phyloP scores from a whole-genome alignment of 2,888 invertebrate genomes.

The Mythimna ferrago region DNA sequence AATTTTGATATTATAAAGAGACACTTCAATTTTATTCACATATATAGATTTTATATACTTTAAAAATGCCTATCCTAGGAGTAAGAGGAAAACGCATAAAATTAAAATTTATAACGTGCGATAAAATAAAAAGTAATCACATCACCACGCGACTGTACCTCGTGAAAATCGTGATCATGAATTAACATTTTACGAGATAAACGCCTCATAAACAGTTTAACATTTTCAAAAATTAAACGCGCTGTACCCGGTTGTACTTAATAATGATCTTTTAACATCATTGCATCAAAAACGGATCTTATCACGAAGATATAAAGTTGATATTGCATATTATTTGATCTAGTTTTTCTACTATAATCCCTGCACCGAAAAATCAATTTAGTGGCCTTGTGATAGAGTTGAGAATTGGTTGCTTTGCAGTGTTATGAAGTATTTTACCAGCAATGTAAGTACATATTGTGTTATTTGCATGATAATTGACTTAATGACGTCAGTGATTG shows the following conservation, averaged over 20 bases:
- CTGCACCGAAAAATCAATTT: not conserved
- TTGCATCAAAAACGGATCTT: slow-evolving; percentile 33
- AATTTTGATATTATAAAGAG: no score
- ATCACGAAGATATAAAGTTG: slow-evolving; percentile 10
- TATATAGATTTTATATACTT: not conserved
- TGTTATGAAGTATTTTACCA: slow-evolving; percentile 22
- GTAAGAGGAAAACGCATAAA: slow-evolving; percentile 21
- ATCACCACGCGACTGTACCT: slow-evolving; percentile 52
- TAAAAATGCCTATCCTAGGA: not conserved
- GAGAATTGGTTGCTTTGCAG: not conserved
- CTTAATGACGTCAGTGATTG: slow-evolving; percentile 49
- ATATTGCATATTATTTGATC: slow-evolving; percentile 1
- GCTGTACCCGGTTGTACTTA: slow-evolving; percentile 26
- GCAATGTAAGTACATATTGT: slow-evolving; percentile 46
- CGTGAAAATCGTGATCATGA: slow-evolving; percentile 59
- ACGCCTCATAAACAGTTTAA: slow-evolving; percentile 59
- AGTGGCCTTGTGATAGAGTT: not conserved
- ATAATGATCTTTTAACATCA: slow-evolving; percentile 38
- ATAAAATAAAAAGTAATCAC: slow-evolving; percentile 52
- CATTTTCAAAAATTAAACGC: slow-evolving; percentile 62
- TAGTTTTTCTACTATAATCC: not conserved
- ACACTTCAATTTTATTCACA: not conserved
- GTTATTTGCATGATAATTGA: slow-evolving; percentile 61
- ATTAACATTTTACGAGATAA: slow-evolving; percentile 68
- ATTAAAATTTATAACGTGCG: slow-evolving; percentile 33